A percentile compares a stretch with the other conserved stretches of the same genome.
Conservation (phyloP, 1,140 invertebrate genomes). For the Ceratosolen solmsi region DNA sequence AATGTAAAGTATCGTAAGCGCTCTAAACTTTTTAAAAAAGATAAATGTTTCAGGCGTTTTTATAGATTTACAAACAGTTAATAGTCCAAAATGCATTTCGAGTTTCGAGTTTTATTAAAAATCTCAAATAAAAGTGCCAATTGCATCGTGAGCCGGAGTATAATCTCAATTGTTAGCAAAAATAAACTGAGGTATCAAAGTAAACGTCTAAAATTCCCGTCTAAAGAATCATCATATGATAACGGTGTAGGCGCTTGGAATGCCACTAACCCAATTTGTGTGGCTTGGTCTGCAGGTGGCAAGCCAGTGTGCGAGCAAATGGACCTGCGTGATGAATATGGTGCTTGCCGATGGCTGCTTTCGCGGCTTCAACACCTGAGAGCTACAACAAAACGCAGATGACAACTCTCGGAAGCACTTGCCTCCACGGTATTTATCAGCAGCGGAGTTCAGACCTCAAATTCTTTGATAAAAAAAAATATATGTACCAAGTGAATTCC, state of each 20-base stretch:
- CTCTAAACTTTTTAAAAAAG: slow-evolving; percentile 38
- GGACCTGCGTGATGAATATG: slow-evolving; percentile 51
- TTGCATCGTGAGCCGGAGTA: slow-evolving; percentile 50
- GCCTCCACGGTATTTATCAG: slow-evolving; percentile 75
- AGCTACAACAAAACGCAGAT: slow-evolving; percentile 46
- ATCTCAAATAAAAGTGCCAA: slow-evolving; percentile 46
- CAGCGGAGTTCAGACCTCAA: slow-evolving; percentile 61
- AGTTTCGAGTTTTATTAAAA: slow-evolving; percentile 48
- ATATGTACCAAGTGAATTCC: slow-evolving; percentile 38
- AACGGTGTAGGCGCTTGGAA: slow-evolving; percentile 55
- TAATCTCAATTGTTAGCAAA: slow-evolving; percentile 50
- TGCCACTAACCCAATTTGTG: slow-evolving; percentile 75
- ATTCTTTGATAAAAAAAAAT: slow-evolving; percentile 41
- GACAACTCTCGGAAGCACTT: slow-evolving; percentile 60
- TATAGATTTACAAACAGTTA: slow-evolving; percentile 41
- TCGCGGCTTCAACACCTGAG: slow-evolving; percentile 47
- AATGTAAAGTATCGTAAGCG: slow-evolving; percentile 29
- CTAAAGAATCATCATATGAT: slow-evolving; percentile 49
- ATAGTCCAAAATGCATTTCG: slow-evolving; percentile 47
- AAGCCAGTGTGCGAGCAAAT: slow-evolving; percentile 68
- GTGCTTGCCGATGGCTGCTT: slow-evolving; percentile 48
- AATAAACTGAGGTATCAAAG: slow-evolving; percentile 51
- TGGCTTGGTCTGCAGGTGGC: slow-evolving; percentile 75
- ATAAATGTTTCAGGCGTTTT: slow-evolving; percentile 46
- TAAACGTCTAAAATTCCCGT: slow-evolving; percentile 49